phyloP scores from a whole-genome alignment of 1,140 invertebrate species.

The Panagrolaimus sp. region DNA sequence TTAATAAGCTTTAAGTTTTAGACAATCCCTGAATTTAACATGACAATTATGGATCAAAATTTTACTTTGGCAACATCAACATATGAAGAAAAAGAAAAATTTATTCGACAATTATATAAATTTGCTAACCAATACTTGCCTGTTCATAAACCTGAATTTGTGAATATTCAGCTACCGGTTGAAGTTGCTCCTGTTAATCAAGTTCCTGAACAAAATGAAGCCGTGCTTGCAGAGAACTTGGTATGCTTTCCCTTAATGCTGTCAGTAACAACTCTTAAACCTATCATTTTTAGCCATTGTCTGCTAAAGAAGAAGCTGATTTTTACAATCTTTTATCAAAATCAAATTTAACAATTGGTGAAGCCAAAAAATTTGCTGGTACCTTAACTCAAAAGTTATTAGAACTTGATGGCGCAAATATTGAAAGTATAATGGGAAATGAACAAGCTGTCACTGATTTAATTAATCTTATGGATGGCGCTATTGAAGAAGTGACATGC shows the following conservation, averaged over 20 bases:
- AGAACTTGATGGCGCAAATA: slow-evolving; percentile 71
- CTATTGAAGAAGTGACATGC: slow-evolving; percentile 53
- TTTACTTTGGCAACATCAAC: slow-evolving; percentile 78
- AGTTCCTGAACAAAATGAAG: slow-evolving; percentile 62
- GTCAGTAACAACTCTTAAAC: too few species aligned
- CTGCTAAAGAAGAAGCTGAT: slow-evolving; percentile 74
- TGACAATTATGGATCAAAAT: slow-evolving; percentile 74
- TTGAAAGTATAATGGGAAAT: slow-evolving; percentile 46
- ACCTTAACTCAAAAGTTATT: slow-evolving; percentile 73
- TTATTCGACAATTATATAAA: slow-evolving; percentile 64
- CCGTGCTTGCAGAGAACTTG: slow-evolving; percentile 45
- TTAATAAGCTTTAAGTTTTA: slow-evolving; percentile 42
- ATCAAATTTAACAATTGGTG: slow-evolving; percentile 74
- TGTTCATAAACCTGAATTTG: slow-evolving; percentile 71
- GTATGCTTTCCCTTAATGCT: too few species aligned
- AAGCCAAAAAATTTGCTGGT: slow-evolving; percentile 79
- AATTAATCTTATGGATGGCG: slow-evolving; percentile 38
- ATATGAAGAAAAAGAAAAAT: slow-evolving; percentile 69
- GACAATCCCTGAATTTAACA: slow-evolving; percentile 75
- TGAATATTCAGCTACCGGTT: slow-evolving; percentile 67
- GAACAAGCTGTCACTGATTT: slow-evolving; percentile 37
- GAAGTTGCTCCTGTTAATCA: slow-evolving; percentile 57
- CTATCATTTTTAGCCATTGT: slow-evolving; percentile 77
- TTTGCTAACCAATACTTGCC: slow-evolving; percentile 66
- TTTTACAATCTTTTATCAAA: slow-evolving; percentile 69